Evolutionary conservation across 2,797 vertebrate species (phyloP).

Genomic region (Pseudomugil gertrudae): DNA sequence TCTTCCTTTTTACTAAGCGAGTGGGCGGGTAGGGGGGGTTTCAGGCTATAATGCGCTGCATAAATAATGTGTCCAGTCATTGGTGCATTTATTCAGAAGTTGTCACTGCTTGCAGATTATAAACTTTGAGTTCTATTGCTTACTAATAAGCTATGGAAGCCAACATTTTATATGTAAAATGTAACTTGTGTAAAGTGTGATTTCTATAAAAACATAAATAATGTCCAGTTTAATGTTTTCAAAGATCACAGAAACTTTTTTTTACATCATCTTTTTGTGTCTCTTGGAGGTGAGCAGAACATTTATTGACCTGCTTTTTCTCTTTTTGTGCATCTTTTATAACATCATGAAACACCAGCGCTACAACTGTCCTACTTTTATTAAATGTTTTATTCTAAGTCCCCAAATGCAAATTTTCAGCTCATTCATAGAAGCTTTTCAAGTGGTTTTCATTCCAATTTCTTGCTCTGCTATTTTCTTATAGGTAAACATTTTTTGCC

Average conservation of each 20-base stretch:
- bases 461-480: slow-evolving; percentile 27
- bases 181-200: not conserved
- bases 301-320: slow-evolving; percentile 28
- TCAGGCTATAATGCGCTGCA: not conserved
- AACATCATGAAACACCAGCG: slow-evolving; percentile 14
- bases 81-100: not conserved
- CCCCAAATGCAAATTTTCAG: slow-evolving; percentile 45
- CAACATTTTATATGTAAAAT: not conserved
- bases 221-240: not conserved
- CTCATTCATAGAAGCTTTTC: slow-evolving; percentile 44
- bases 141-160: not conserved
- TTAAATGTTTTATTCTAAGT: slow-evolving; percentile 34
- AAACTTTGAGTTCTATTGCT: not conserved
- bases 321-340: slow-evolving; percentile 20
- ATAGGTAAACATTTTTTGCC: slow-evolving; percentile 49
- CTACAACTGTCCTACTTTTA: slow-evolving; percentile 18
- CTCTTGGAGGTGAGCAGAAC: slow-evolving; percentile 7
- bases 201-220: not conserved
- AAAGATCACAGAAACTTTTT: not conserved
- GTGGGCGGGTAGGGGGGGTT: not conserved
- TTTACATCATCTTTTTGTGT: slow-evolving; percentile 1
- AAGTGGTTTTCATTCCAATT: slow-evolving; percentile 32
- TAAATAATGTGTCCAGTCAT: not conserved
- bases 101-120: not conserved
- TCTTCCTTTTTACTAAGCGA: no score